Evolutionary conservation across 2,797 vertebrate species (phyloP), one percentile per base, ranked within the genome.

Genomic region (Graptemys geographica): DNA sequence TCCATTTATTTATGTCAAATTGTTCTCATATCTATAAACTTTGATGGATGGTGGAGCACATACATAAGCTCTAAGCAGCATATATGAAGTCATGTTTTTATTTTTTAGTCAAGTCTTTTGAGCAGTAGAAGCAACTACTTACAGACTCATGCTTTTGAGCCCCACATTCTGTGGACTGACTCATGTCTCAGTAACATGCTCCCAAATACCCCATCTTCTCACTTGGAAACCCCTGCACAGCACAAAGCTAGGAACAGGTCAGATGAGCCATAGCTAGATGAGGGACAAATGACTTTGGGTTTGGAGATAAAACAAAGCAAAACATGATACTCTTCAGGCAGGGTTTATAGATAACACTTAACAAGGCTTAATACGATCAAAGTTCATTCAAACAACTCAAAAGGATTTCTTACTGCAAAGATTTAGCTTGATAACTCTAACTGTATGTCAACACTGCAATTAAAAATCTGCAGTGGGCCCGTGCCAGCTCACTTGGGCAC

Each of bases 291-390:
- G 4, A 16, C 0, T 12, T 28, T 27, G 12, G 41, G 41, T 47
- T 76, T 76, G 72, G 72, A 27, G 3, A 76, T 12, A 76, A 76
- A 76, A 76, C 47, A 76, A 25, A 47, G 16, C 65, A 37, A 69
- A 37, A 69, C 8, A 21, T 37, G 37, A 69, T 55, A 23, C 55
- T 10, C 23, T 55, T 55, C 55, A 31, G 15, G 25, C 41, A 47
- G 11, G 5, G 41, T 89, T n/a, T 6, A 41, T 10, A 47, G 52
- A 79, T 25, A 85, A 88, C 74, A 51, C 3, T 10, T 23, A 6
- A 47, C 44, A 3, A 10, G 83, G 16, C 52, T 81, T 59, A 2
- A 2, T 4, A 12, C 11, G 41, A 8, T 84, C 9, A 5, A 0
- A 15, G 13, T 28, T 49, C 25, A 55, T 31, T 53, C 18, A 89